Base-by-base conservation (phyloP, 37 sponge, comb jelly and placozoan species). In the Lycopodina hypogea region DNA sequence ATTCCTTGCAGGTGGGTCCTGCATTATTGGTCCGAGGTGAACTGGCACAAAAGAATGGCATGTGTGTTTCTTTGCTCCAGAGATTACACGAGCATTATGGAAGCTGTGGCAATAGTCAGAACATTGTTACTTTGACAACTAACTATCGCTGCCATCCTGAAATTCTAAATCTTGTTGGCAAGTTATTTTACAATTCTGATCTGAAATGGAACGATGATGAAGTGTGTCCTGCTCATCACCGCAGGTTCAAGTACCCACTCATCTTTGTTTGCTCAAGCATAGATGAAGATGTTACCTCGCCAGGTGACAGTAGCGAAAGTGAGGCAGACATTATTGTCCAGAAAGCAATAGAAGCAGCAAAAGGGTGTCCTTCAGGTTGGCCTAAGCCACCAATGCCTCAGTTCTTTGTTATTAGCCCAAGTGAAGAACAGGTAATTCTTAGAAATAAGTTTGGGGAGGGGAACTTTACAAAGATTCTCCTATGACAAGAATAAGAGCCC, bases 1-100 rank as follows among this genome's bases (percentile, higher is more conserved):
- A 12, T 45, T 45, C 48, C 68, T 8, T 71, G 57, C 57, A 91
- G 91, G 87, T 91, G 45, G 91, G 91, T 51, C 91, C 91, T 71
- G 75, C 57, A 1, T 39, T 74, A 33, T 69, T 82, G n/a, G 91
- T 91, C 21, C 76, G 86, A 7, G 91, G 91, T 22, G 76, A 82
- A 3, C 28, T 68, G 50, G 40, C 91, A 26, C 75, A 50, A 33
- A 29, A 77, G 64, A 45, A 90, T 69, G 87, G 86, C 64, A 55
- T 90, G 19, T 73, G 53, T 35, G 52, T 51, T 1, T 59, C 60
- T 12, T 59, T 91, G 17, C 72, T 91, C 24, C 62, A 82, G 39
- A 73, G 91, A 30, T 80, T 92, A 3, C 58, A 77, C 23, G 15
- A 24, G 0, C 71, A 59, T 1, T 91, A 91, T 57, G 3, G 28